Evolutionary conservation across 2,888 invertebrate genomes (phyloP), one percentile per base, ranked within the genome.

Genomic region (Sarcophaga rosellei): DNA sequence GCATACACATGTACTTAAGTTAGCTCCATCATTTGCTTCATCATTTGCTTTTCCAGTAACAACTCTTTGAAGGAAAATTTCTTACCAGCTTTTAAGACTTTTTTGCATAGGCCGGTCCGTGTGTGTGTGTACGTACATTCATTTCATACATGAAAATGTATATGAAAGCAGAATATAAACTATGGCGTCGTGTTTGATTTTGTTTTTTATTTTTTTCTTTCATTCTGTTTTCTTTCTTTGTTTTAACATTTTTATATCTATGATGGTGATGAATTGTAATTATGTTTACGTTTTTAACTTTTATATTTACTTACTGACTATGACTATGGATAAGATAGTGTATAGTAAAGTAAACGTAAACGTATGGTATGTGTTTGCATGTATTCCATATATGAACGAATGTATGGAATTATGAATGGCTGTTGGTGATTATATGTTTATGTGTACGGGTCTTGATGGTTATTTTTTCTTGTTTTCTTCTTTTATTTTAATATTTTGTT

Each of bases 241-340:
- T 47, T 10, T 75, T n/a, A 79, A 65, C 53, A 25, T 23, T 74
- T 74, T 62, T 75, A 76, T 84, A 86, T 84, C 84, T 86, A 81
- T 68, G 81, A 84, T 81, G 83, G 77, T 69, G 86, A 81, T 86
- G 81, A 84, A 86, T 84, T 84, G 77, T 84, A 86, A 86, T 86
- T 84, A 84, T 86, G 81, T 81, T 86, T 84, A 84, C 70, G 75
- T 84, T 86, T 86, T 79, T 77, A 75, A 78, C 72, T 81, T 81
- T 86, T 72, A 72, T 78, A 79, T 82, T 79, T 82, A 81, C 81
- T 81, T 81, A 75, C 70, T 65, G 59, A 80, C 77, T 81, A 53
- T 83, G 57, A 20, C 57, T 45, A 17, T 25, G 75, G 75, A 80
- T 76, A 78, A 84, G 79, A 84, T 76, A 84, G 57, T 21, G 21